phyloP scores from a whole-genome alignment of 2,113 vertebrate genomes.

The Cochlearius cochlearius region DNA sequence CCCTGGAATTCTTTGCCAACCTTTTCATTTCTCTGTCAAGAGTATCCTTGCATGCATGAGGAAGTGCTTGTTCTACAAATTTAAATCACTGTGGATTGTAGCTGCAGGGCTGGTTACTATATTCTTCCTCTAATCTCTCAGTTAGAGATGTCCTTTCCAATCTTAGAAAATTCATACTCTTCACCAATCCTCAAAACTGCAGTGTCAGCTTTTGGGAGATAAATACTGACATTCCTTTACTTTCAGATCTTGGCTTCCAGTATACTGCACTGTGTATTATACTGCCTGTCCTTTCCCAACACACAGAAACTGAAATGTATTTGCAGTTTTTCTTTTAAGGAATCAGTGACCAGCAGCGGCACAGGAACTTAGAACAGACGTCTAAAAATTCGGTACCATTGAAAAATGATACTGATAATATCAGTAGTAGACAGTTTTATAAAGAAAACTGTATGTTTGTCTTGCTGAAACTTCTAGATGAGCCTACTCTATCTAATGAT shows the following conservation, averaged over 20 bases:
- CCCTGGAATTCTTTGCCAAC: background rate
- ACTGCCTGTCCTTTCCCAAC: background rate
- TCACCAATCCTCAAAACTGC: background rate
- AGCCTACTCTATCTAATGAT: background rate
- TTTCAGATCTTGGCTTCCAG: background rate
- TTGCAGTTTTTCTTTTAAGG: background rate
- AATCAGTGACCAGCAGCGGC: background rate
- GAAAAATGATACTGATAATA: background rate
- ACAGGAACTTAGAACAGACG: background rate
- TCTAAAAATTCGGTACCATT: background rate
- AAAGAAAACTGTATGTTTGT: background rate
- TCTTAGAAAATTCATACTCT: background rate
- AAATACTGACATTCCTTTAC: background rate
- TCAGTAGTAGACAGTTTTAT: background rate
- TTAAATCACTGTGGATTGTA: background rate
- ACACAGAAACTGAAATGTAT: background rate
- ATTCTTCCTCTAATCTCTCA: background rate
- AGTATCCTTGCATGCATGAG: background rate
- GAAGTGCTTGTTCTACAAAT: slow-evolving; percentile 11
- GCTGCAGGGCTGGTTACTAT: background rate
- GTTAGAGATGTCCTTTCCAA: background rate
- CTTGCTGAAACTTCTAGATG: background rate
- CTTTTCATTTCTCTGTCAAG: background rate
- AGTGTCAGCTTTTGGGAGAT: slow-evolving; percentile 3
- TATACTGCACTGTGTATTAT: background rate